Base-by-base conservation (phyloP, 1,140 invertebrate genomes). In the Littorina saxatilis region DNA sequence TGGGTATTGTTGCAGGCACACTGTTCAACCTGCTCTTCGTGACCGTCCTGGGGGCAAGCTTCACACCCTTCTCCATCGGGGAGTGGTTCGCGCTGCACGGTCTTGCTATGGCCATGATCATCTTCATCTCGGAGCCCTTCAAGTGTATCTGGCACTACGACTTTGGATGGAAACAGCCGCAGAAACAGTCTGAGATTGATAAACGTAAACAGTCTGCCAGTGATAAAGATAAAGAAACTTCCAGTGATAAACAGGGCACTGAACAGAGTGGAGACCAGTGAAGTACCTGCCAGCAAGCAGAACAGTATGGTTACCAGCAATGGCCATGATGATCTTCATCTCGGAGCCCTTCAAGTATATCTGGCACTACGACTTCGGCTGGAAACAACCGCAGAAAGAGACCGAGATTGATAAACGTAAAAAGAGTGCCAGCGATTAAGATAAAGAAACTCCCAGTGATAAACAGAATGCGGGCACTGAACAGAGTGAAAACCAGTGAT, bases 131-230 rank as follows among this genome's bases (percentile, higher is more conserved):
- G 5, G 76, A 63, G 37, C 76, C 76, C 15, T 1, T 63, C 55
- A 78, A 78, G 76, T 27, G 39, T 27, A 0, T 78, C 37, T 78
- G 76, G 76, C 39, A 63, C 55, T 13, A 40, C 37, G 55, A 63
- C 37, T 39, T 40, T 35, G 55, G 76, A 7, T 63, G 76, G 52
- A n/a, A 40, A 32, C 70, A 47, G 70, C 70, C 70, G 1, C 5
- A 37, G 35, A 35, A 15, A 23, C 20, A 39, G 35, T 4, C 11
- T 68, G 35, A 68, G 27, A 17, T 9, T 11, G 47, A 50, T n/a
- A n/a, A n/a, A n/a, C n/a, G n/a, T n/a, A n/a, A n/a, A n/a, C n/a
- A n/a, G n/a, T n/a, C n/a, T n/a, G 47, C 9, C 47, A 50, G 47
- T 11, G 9, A 50, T 20, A 50, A 20, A 50, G 47, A 50, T 9